Base-by-base conservation (phyloP, 2,113 vertebrate genomes). In the Siphamia tubifer region DNA sequence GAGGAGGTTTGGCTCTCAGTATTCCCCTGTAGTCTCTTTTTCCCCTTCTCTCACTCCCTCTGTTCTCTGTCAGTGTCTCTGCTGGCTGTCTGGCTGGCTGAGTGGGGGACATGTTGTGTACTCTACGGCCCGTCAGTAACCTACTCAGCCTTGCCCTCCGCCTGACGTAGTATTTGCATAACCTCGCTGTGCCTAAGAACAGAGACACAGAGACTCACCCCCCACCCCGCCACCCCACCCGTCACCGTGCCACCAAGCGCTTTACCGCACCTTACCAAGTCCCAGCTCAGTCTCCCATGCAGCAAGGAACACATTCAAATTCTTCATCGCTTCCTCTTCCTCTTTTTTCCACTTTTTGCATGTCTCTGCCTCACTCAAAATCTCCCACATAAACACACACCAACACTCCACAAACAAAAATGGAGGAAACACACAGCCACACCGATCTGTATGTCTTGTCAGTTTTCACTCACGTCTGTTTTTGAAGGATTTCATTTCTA, bases 81-180 rank as follows among this genome's bases (percentile, higher is more conserved):
- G 65, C 84, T 87, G 82, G 80, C 85, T 83, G 76, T 80, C 84
- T 83, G 84, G 74, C 90, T 87, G 74, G 74, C 82, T 90, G 88
- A 90, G 80, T 85, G 84, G 81, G 84, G 91, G 90, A 90, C 92
- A 91, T 91, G 91, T 90, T 92, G 90, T 93, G 90, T 90, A 90
- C 86, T 92, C 87, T 89, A 92, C 84, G 89, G 91, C 89, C 92
- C 91, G 91, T 93, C 92, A 92, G 91, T 90, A 90, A 89, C 91
- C 90, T 92, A 90, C 89, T 93, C 92, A 93, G 86, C 92, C 92
- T 92, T 93, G 90, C 84, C 89, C 89, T 88, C 77, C 70, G 81
- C 74, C 90, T 91, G 91, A 92, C 86, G 88, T 89, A 89, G 83
- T 83, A 93, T 93, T 93, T 93, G 89, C 92, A 93, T 93, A 93